Evolutionary conservation across 1,140 invertebrate genomes (phyloP).

Genomic region (Acromyrmex heyeri): DNA sequence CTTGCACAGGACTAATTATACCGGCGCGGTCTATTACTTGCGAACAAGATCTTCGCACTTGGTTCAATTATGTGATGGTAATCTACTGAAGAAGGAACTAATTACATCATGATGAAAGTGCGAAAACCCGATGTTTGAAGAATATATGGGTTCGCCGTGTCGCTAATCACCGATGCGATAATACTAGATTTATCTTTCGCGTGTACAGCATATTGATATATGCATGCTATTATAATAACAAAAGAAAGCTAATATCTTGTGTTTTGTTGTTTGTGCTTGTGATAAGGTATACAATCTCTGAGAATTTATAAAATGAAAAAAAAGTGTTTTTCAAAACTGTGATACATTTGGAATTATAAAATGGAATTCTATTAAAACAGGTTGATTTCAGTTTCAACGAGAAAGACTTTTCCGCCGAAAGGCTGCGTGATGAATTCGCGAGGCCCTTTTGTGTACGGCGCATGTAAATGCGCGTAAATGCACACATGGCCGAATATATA

Average conservation of each 20-base stretch:
- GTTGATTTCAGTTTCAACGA: neutral
- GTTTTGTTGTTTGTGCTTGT: neutral
- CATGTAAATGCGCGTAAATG: constrained; percentile 4
- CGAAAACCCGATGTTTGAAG: constrained; percentile 23
- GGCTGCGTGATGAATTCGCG: neutral
- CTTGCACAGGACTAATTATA: constrained; percentile 32
- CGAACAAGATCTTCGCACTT: constrained; percentile 2
- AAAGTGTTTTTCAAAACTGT: neutral
- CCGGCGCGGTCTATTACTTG: neutral
- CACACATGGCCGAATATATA: constrained; percentile 34
- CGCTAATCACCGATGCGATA: neutral
- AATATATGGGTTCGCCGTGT: constrained; percentile 8
- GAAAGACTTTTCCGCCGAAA: neutral
- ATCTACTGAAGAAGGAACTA: constrained; percentile 30
- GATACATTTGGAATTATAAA: too few species aligned
- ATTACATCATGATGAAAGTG: constrained; percentile 41
- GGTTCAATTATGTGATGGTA: constrained; percentile 20
- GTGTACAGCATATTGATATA: neutral
- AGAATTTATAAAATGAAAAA: neutral
- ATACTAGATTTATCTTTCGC: constrained; percentile 8
- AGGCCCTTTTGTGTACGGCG: neutral
- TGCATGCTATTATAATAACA: neutral
- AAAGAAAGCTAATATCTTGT: constrained; percentile 1
- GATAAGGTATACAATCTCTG: neutral
- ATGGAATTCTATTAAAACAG: neutral